A percentile compares a stretch with the other conserved stretches of the same genome.
Evolutionary conservation across 2,797 vertebrate genomes (phyloP).

Genomic region (Sebastes vulpes): DNA sequence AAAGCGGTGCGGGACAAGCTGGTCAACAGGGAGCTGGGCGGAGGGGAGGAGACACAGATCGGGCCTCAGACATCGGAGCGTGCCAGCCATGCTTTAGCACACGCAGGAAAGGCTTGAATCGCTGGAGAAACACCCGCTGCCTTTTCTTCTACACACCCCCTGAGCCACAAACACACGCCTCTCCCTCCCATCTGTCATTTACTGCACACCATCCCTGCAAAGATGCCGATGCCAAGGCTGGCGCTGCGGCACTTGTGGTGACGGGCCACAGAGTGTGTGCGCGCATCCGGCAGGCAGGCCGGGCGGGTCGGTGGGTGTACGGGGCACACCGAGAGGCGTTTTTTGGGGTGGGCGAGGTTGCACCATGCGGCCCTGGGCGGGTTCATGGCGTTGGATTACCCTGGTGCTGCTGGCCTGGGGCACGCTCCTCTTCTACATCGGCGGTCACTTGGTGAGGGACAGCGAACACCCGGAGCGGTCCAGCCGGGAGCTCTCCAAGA

Average conservation of each 20-base stretch:
- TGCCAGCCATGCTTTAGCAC: constrained; percentile 72
- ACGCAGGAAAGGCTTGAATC: constrained; percentile 35
- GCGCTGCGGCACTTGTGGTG: constrained; percentile 72
- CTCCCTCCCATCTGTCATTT: constrained; percentile 17
- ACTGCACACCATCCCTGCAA: constrained; percentile 29
- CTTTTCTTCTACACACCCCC: constrained; percentile 17
- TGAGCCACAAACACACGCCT: not conserved
- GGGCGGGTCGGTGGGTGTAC: constrained; percentile 56
- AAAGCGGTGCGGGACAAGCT: constrained; percentile 11
- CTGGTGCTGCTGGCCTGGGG: constrained; percentile 99
- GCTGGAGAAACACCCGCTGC: constrained; percentile 15
- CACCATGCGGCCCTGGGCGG: constrained; percentile 98
- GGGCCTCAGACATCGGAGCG: not conserved
- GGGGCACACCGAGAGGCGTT: constrained; percentile 57
- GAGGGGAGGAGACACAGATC: constrained; percentile 22
- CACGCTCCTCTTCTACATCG: constrained; percentile 97
- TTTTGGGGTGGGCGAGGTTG: constrained; percentile 40
- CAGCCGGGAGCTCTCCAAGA: constrained; percentile 96
- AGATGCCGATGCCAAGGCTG: constrained; percentile 66
- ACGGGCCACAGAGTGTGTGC: constrained; percentile 62
- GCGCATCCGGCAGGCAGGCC: constrained; percentile 55
- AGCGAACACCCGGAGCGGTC: constrained; percentile 95
- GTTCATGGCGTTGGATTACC: constrained; percentile 99
- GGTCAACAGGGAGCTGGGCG: constrained; percentile 24
- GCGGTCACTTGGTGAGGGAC: constrained; percentile 96